Evolutionary conservation across 2,113 vertebrate genomes (phyloP).

Genomic region (Caloenas nicobarica): DNA sequence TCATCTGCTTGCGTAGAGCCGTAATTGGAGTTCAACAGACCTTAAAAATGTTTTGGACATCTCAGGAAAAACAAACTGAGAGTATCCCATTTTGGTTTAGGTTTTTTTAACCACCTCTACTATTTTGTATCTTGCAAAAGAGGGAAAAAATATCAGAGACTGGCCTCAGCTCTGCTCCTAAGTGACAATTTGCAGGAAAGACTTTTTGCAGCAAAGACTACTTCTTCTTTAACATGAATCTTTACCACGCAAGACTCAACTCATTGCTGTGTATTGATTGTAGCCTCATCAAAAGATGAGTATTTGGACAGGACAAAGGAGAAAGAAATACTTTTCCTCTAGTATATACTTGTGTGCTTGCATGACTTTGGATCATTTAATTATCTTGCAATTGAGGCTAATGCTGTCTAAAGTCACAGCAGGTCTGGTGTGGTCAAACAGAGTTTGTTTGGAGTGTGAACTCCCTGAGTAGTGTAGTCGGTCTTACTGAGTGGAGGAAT

Average conservation of each 20-base stretch:
- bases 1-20: background rate
- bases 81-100: background rate
- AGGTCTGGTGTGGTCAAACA: background rate
- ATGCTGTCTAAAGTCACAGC: background rate
- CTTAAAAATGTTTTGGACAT: background rate
- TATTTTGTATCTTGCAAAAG: background rate
- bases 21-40: slow-evolving; percentile 2
- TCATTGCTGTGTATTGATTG: background rate
- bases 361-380: background rate
- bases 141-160: background rate
- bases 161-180: background rate
- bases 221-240: background rate
- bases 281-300: background rate
- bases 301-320: background rate
- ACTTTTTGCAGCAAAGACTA: background rate
- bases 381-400: background rate
- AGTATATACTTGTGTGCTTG: background rate
- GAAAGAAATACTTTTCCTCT: background rate
- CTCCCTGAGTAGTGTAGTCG: background rate
- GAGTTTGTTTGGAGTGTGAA: background rate
- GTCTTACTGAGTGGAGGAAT: background rate
- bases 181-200: background rate
- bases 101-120: background rate
- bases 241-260: background rate
- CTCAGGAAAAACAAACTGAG: background rate